Evolutionary conservation across 1,140 invertebrate genomes (phyloP).

Genomic region (Calliopsis andreniformis): DNA sequence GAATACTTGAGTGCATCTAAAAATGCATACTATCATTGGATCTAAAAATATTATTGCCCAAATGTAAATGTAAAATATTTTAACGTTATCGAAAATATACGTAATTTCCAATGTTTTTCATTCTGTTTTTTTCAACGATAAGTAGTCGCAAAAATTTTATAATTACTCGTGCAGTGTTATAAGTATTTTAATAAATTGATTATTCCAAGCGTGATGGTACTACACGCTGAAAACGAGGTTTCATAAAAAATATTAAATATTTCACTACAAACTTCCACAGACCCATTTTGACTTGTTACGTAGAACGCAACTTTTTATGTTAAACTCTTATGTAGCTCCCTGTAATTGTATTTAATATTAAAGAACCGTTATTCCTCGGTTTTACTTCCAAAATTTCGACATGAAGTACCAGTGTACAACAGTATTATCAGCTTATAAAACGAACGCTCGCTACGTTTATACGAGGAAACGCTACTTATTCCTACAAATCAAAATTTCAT

Average conservation of each 20-base stretch:
- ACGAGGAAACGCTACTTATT: too few relatives aligned
- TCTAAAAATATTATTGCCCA: not conserved
- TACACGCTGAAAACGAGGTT: slow-evolving; percentile 7
- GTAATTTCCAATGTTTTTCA: not conserved
- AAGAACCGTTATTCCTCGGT: not conserved
- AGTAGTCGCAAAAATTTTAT: not conserved
- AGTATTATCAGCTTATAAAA: not conserved
- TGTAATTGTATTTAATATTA: not conserved
- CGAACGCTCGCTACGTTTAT: too few relatives aligned
- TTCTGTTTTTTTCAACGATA: too few relatives aligned
- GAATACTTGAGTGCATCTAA: too few relatives aligned
- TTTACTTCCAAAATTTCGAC: not conserved
- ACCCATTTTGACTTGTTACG: not conserved
- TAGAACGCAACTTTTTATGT: not conserved
- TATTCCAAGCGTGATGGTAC: too few relatives aligned
- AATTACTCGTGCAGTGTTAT: not conserved
- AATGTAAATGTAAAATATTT: not conserved
- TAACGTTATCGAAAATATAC: not conserved
- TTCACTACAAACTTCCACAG: slow-evolving; percentile 4
- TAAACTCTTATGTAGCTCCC: not conserved
- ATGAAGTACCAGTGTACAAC: not conserved
- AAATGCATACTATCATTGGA: too few relatives aligned
- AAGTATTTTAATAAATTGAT: slow-evolving; percentile 8
- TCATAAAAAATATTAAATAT: slow-evolving; percentile 13
- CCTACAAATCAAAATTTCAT: too few relatives aligned